These are phyloP conservation scores for Cherax destructor DNA, from an alignment of 1,140 invertebrate genomes.

Conservation along the genomic window DNA sequence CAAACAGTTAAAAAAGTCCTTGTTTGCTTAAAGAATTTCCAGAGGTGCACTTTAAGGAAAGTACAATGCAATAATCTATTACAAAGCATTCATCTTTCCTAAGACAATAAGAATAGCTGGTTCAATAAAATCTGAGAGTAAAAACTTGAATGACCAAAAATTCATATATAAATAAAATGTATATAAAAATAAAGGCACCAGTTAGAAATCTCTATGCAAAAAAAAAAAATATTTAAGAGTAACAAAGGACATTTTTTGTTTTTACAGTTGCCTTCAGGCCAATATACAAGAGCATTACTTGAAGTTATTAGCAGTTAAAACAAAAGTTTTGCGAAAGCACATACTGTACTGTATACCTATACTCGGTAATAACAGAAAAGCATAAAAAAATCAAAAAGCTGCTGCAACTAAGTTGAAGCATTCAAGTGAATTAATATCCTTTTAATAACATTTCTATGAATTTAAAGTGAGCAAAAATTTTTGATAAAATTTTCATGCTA, in stretches of 20 bases:
- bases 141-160: too few species aligned
- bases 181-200: not conserved
- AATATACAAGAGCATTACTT: not conserved
- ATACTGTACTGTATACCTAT: not conserved
- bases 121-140: not conserved
- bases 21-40: slow-evolving; percentile 40
- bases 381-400: not conserved
- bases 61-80: not conserved
- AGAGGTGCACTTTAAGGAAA: slow-evolving; percentile 1
- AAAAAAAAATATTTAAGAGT: not conserved
- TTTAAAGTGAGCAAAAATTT: not conserved
- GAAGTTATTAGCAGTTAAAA: not conserved
- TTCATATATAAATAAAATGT: not conserved
- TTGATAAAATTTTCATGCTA: not conserved
- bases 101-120: not conserved
- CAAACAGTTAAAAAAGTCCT: slow-evolving; percentile 57
- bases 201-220: not conserved
- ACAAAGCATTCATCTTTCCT: not conserved
- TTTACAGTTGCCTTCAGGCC: not conserved
- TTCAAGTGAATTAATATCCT: not conserved
- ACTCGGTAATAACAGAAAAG: not conserved
- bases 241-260: slow-evolving; percentile 2
- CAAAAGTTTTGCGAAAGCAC: not conserved
- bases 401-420: not conserved
- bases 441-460: not conserved